Evolutionary conservation across 2,797 vertebrate species (phyloP).

Genomic region (Delichon dasypus): DNA sequence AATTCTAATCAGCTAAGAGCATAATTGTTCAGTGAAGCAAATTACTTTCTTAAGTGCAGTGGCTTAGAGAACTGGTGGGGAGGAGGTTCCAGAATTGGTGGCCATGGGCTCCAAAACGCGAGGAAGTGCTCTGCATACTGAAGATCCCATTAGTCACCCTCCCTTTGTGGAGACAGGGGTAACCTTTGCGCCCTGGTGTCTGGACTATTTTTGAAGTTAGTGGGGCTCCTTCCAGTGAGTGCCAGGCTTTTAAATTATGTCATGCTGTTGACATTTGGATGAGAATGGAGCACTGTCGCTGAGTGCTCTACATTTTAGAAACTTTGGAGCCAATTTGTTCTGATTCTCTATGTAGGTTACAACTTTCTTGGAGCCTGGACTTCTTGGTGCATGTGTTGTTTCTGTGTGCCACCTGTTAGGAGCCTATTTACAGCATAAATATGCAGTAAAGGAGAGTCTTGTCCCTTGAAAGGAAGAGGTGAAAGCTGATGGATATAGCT

Average conservation of each 20-base stretch:
- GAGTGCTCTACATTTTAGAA: fast-evolving
- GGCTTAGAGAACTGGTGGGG: background rate
- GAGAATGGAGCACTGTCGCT: background rate
- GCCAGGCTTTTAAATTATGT: background rate
- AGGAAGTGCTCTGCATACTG: fast-evolving
- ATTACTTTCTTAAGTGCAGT: slow-evolving; percentile 4
- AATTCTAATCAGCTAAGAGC: slow-evolving; percentile 59
- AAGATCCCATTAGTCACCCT: background rate
- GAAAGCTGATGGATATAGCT: background rate
- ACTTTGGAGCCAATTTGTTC: background rate
- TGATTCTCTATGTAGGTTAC: background rate
- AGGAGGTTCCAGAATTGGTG: background rate
- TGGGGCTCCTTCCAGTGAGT: background rate
- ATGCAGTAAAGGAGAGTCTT: background rate
- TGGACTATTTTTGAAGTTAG: background rate
- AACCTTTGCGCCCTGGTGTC: background rate
- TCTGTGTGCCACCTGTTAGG: background rate
- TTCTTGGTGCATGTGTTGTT: background rate
- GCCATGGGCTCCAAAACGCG: background rate
- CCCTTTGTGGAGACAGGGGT: background rate
- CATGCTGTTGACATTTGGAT: background rate
- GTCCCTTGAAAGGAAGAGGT: fast-evolving
- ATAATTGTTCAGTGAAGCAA: slow-evolving; percentile 55
- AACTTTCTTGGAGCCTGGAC: background rate
- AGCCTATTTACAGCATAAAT: background rate